Percentiles rank a stretch among this genome's conserved stretches.
Conservation (phyloP, 2,797 vertebrate genomes). For the Oryzias sinensis region DNA sequence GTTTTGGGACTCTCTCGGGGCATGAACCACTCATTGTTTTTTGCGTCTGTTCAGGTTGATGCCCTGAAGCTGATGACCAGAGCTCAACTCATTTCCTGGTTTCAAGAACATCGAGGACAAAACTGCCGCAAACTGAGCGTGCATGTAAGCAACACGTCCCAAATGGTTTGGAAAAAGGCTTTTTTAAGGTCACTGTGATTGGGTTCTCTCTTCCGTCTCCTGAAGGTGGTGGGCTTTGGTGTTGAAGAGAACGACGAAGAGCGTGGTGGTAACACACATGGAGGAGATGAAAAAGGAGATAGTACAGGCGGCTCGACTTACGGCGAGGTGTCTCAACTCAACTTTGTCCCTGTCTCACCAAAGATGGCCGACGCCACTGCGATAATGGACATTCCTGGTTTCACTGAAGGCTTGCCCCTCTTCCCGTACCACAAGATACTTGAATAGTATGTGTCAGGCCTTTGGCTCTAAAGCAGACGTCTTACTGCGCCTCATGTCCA, state of each 20-base stretch:
- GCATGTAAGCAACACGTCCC: slow-evolving; percentile 80
- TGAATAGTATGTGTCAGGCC: slow-evolving; percentile 65
- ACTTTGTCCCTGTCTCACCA: slow-evolving; percentile 82
- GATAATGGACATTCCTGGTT: slow-evolving; percentile 88
- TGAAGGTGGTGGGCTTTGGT: slow-evolving; percentile 91
- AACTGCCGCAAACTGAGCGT: slow-evolving; percentile 88
- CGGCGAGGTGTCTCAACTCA: slow-evolving; percentile 86
- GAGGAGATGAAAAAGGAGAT: slow-evolving; percentile 26
- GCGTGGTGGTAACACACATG: slow-evolving; percentile 11
- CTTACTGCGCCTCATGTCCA: slow-evolving; percentile 1
- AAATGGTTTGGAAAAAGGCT: neutral
- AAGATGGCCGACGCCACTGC: slow-evolving; percentile 73
- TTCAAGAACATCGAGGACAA: slow-evolving; percentile 80
- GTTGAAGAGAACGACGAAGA: slow-evolving; percentile 81
- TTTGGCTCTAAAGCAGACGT: slow-evolving; percentile 23
- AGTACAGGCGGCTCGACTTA: slow-evolving; percentile 71
- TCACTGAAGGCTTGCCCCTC: slow-evolving; percentile 84
- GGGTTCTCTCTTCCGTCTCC: slow-evolving; percentile 17
- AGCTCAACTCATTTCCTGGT: slow-evolving; percentile 85
- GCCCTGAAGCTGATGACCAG: slow-evolving; percentile 88
- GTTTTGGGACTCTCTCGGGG: too few species aligned
- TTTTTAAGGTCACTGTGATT: too few species aligned
- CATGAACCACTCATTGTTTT: neutral
- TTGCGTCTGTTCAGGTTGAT: slow-evolving; percentile 77
- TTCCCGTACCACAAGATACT: slow-evolving; percentile 95